Percentiles rank a stretch among this genome's conserved stretches.
Conservation (phyloP, 2,888 invertebrate genomes). For the Scrobipalpa costella region DNA sequence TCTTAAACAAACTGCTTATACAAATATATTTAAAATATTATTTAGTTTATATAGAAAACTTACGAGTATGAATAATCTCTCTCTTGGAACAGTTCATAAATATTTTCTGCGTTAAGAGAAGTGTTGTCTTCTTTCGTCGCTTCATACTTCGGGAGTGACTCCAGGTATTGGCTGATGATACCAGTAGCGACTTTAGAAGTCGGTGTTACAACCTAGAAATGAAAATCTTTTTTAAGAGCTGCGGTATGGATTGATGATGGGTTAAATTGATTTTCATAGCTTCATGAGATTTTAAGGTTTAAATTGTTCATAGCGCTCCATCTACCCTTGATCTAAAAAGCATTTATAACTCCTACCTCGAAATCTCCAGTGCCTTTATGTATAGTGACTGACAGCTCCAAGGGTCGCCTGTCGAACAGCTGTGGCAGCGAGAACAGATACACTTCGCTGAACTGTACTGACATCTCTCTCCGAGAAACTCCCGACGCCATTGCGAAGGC, state of each 20-base stretch:
- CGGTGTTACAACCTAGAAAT: conserved; percentile 44
- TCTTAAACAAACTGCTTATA: too few relatives aligned
- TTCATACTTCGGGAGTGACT: background rate
- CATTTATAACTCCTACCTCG: conserved; percentile 59
- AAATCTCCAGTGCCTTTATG: conserved; percentile 83
- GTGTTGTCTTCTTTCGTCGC: background rate
- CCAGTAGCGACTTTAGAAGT: conserved; percentile 49
- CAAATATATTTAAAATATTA: too few relatives aligned
- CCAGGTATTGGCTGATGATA: conserved; percentile 30
- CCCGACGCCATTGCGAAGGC: conserved; percentile 82
- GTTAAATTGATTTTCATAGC: too few relatives aligned
- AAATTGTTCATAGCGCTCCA: too few relatives aligned
- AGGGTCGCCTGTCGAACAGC: conserved; percentile 69
- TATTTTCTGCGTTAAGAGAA: background rate
- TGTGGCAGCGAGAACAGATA: conserved; percentile 82
- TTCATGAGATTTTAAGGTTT: too few relatives aligned
- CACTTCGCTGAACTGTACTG: conserved; percentile 85
- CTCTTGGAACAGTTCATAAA: conserved; percentile 48
- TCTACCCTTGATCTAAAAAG: too few relatives aligned
- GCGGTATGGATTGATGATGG: too few relatives aligned
- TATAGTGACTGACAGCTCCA: conserved; percentile 79
- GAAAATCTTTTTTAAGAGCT: background rate
- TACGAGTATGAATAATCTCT: conserved; percentile 50
- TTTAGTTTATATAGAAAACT: conserved; percentile 25
- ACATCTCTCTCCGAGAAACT: conserved; percentile 80